A percentile compares a stretch with the other conserved stretches of the same genome.
phyloP scores from a whole-genome alignment of 2,113 vertebrate species.

The western clawed frog (Xenopus tropicalis) region UCB_Xtro_10.0 CM004444.2:161208501-161209000 shows the following conservation, averaged over 20 bases:
- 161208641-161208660: constrained; percentile 88
- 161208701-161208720: constrained; percentile 85
- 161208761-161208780: constrained; percentile 79
- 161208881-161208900: constrained; percentile 33
- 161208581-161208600: too few relatives aligned
- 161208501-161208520: too few relatives aligned
- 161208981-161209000: too few relatives aligned
- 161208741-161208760: constrained; percentile 86
- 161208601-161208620: too few relatives aligned
- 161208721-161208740: constrained; percentile 87
- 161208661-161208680: constrained; percentile 59
- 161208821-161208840: constrained; percentile 35
- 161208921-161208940: too few relatives aligned
- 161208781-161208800: constrained; percentile 37
- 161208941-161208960: too few relatives aligned
- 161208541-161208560: too few relatives aligned
- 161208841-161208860: constrained; percentile 53
- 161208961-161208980: too few relatives aligned
- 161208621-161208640: constrained; percentile 64
- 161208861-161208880: constrained; percentile 51
- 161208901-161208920: constrained; percentile 36
- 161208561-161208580: too few relatives aligned
- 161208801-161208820: constrained; percentile 43
- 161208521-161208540: too few relatives aligned
- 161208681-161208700: constrained; percentile 65